Evolutionary conservation across 2,113 vertebrate genomes (phyloP).

Genomic region (Ciconia maguari): DNA sequence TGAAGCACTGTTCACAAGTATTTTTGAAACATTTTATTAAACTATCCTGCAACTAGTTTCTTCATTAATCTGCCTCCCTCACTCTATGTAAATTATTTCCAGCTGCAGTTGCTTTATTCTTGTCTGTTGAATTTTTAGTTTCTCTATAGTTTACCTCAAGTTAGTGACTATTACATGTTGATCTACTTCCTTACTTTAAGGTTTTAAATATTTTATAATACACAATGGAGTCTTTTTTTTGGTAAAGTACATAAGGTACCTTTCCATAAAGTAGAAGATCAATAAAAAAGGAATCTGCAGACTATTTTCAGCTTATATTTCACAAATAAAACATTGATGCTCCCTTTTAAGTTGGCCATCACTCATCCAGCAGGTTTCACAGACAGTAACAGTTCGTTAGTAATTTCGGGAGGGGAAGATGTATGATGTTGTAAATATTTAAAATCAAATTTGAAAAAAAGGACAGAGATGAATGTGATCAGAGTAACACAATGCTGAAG

Average conservation of each 20-base stretch:
- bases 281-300: conserved; percentile 72
- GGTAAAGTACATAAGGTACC: conserved; percentile 37
- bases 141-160: background rate
- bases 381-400: conserved; percentile 98
- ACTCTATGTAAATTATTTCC: background rate
- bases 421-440: conserved; percentile 99
- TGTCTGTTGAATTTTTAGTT: background rate
- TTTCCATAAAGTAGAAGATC: conserved; percentile 54
- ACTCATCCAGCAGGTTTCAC: conserved; percentile 90
- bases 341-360: conserved; percentile 93
- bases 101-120: background rate
- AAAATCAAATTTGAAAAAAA: conserved; percentile 99
- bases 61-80: background rate
- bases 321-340: conserved; percentile 99
- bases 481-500: conserved; percentile 73
- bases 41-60: background rate
- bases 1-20: background rate
- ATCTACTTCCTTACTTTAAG: conserved; percentile 14
- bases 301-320: conserved; percentile 90
- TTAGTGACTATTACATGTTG: background rate
- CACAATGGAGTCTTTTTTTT: conserved; percentile 37
- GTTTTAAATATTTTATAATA: conserved; percentile 57
- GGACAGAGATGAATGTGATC: conserved; percentile 95
- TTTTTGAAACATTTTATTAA: background rate
- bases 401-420: conserved; percentile 97